These are phyloP conservation scores for Corydoras maculifer DNA, from an alignment of 2,113 vertebrate species.

Conservation along the genomic window DNA sequence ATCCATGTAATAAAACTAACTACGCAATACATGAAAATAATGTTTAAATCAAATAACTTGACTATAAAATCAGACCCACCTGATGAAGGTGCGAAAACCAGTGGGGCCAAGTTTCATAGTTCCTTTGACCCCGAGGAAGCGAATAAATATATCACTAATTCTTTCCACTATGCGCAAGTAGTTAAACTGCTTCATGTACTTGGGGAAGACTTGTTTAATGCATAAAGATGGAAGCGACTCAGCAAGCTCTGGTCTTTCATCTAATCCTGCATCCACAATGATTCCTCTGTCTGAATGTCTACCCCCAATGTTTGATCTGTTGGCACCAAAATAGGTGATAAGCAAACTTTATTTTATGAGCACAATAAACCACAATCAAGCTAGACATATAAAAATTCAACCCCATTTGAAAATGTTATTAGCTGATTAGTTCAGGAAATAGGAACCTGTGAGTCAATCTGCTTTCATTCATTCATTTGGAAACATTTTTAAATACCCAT, in stretches of 20 bases:
- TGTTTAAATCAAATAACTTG: not conserved
- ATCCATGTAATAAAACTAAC: too few species aligned
- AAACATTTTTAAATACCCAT: too few species aligned
- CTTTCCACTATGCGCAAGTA: slow-evolving; percentile 82
- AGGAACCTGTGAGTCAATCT: too few species aligned
- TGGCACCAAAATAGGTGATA: slow-evolving; percentile 1
- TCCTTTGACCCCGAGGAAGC: slow-evolving; percentile 89
- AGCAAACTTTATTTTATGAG: not conserved
- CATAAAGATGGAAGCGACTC: slow-evolving; percentile 72
- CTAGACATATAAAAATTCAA: too few species aligned
- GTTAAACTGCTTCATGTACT: slow-evolving; percentile 86
- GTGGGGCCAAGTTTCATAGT: slow-evolving; percentile 87
- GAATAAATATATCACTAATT: slow-evolving; percentile 80
- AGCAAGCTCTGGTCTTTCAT: slow-evolving; percentile 42
- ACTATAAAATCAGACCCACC: slow-evolving; percentile 56
- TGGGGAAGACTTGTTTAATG: slow-evolving; percentile 95
- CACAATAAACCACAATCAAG: too few species aligned
- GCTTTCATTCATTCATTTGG: too few species aligned
- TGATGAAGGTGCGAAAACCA: slow-evolving; percentile 87
- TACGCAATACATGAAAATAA: too few species aligned
- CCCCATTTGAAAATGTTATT: too few species aligned
- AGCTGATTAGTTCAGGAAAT: too few species aligned
- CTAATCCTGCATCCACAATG: slow-evolving; percentile 30
- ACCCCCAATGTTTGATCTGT: slow-evolving; percentile 36
- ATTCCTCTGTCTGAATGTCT: slow-evolving; percentile 40